Conservation (phyloP, 1,140 invertebrate genomes). For the Tyrophagus putrescentiae region DNA sequence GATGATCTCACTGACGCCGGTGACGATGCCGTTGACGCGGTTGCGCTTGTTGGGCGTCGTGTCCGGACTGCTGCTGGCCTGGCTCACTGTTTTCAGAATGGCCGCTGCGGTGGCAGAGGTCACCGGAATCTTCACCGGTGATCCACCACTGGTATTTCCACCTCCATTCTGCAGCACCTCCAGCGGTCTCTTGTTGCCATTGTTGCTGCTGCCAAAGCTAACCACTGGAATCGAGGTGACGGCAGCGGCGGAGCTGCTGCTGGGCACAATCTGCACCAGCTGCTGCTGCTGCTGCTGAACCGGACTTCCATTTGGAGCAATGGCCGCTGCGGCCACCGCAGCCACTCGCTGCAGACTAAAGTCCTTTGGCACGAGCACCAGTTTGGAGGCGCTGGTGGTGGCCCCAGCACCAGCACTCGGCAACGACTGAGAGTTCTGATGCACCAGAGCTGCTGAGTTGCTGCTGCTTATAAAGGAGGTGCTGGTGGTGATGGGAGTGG, state of each 20-base stretch:
- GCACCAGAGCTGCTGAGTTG: too few species aligned
- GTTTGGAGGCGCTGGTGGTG: too few species aligned
- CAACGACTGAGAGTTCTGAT: too few species aligned
- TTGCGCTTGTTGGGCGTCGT: conserved; percentile 10
- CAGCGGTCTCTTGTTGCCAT: neutral
- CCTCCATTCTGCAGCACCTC: neutral
- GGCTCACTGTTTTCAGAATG: neutral
- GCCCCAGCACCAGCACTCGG: too few species aligned
- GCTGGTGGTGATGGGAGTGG: neutral
- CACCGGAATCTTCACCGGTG: neutral
- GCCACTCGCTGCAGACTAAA: neutral
- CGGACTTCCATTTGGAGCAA: too few species aligned
- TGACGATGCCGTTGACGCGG: conserved; percentile 15
- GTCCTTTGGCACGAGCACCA: conserved; percentile 1
- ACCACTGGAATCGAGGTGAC: neutral
- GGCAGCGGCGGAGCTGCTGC: too few species aligned
- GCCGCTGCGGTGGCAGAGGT: neutral
- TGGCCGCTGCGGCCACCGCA: neutral
- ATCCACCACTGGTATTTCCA: too few species aligned
- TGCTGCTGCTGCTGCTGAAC: too few species aligned
- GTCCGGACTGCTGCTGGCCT: conserved; percentile 4
- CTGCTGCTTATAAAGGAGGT: too few species aligned
- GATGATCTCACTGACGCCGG: conserved; percentile 11
- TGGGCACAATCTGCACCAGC: too few species aligned
- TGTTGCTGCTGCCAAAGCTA: neutral